Base-by-base conservation (phyloP, 2,113 vertebrate species). In the Dendropsophus ebraccatus region DNA sequence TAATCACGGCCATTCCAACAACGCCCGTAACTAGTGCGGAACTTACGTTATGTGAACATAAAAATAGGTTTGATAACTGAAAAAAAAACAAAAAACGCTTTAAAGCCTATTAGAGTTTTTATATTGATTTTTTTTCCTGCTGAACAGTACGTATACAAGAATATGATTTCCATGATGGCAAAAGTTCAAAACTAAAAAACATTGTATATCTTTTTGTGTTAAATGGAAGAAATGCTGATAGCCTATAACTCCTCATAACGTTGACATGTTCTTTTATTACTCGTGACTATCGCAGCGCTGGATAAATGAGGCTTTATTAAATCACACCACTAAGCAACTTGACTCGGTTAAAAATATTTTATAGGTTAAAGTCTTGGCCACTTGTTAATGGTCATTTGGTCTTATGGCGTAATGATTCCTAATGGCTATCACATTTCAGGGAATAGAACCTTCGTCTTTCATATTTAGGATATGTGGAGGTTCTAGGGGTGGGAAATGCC, bases 361-460 rank as follows among this genome's bases (percentile, higher is more conserved):
- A 23, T 13, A 72, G 69, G 69, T 45, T 72, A 41, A 72, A 41
- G 35, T 72, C 37, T 23, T 72, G 69, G 35, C 19, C 35, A 23
- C 35, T 72, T 12, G 23, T 73, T 73, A 73, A 45, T 73, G 37
- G 70, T 73, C 70, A 45, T 45, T 45, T 37, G 4, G 23, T 5
- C 37, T 45, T 73, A 45, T 73, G 37, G 70, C 70, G 11, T 73
- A 73, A 73, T 73, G 70, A 73, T n/a, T 73, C 14, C n/a, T n/a
- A 73, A 73, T 45, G 37, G 70, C 35, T 73, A 73, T 73, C 37
- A 45, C 21, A 45, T 73, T 41, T 73, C 70, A 13, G 5, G 21
- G 70, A 73, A 73, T 45, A 73, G n/a, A 45, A 73, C 70, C 70
- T 73, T 73, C 37, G n/a, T 73, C 19, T 45, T 73, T 73, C 11